Base-by-base conservation (phyloP, 2,113 vertebrate genomes). In the Peucedramus taeniatus region DNA sequence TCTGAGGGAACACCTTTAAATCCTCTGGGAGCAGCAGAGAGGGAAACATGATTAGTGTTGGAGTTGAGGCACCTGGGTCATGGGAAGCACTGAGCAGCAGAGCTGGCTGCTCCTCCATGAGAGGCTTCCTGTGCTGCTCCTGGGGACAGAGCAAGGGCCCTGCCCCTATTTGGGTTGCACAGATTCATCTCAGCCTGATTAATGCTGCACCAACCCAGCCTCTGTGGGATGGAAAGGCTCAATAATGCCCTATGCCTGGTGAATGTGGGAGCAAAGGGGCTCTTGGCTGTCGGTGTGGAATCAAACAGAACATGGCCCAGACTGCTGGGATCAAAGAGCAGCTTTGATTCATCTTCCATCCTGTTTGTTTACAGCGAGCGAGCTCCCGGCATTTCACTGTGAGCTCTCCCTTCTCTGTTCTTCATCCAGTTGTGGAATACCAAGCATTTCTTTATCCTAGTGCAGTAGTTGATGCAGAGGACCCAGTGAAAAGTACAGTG, bases 1-100 rank as follows among this genome's bases (percentile, higher is more conserved):
- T 81, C 76, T 70, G 71, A 88, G 71, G 69, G 90, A 93, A 78
- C 93, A 90, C 95, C 96, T 93, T 81, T 9, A 54, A 31, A 57
- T 51, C 65, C 65, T 56, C 42, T 54, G 92, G 75, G 90, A 91
- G 59, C 31, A 51, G 82, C 70, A 14, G 81, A 39, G 59, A 37
- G 61, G 53, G 40, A 53, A 92, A 50, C 4, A 11, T 12, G 39
- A 53, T 56, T 61, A 89, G 69, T 7, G 27, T 5, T 37, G 44
- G 21, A 84, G 77, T 69, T 3, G 2, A 69, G 63, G 63, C 79
- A 74, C 85, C 79, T 74, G 88, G 79, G 83, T 74, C 85, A 39
- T 0, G 0, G 68, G 47, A 64, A 82, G 74, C 44, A 4, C 40
- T 3, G 45, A 68, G 74, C 51, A n/a, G 69, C 83, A 30, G 57